These are phyloP conservation scores for Charina bottae DNA, from an alignment of 2,113 vertebrate species.

Conservation along the genomic window DNA sequence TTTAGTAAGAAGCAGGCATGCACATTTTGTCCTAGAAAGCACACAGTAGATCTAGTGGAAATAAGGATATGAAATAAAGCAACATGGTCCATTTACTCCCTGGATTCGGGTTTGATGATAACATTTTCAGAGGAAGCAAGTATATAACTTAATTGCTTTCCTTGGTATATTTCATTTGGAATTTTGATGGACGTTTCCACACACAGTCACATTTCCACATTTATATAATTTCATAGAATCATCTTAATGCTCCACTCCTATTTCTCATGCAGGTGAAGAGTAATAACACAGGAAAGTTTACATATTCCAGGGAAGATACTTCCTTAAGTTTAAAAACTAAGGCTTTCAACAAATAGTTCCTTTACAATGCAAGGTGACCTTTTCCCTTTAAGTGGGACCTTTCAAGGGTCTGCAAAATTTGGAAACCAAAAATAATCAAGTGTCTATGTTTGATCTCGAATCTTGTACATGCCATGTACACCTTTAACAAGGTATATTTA, in stretches of 20 bases:
- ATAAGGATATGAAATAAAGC: conserved; percentile 45
- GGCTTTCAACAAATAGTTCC: not conserved
- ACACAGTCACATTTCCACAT: not conserved
- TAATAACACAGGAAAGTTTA: not conserved
- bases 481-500: not conserved
- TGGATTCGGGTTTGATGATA: not conserved
- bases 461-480: not conserved
- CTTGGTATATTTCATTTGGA: not conserved
- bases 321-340: not conserved
- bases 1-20: conserved; percentile 81
- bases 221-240: not conserved
- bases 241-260: not conserved
- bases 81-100: not conserved
- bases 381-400: not conserved
- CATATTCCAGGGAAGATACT: not conserved
- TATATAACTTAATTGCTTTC: not conserved
- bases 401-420: not conserved
- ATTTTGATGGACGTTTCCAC: not conserved
- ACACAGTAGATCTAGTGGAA: conserved; percentile 45
- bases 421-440: not conserved
- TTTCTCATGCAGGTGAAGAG: not conserved
- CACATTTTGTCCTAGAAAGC: conserved; percentile 77
- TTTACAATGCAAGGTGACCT: not conserved
- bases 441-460: not conserved
- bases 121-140: not conserved